A percentile compares a stretch with the other conserved stretches of the same genome.
Conservation (phyloP, 1,140 invertebrate genomes). For the Chymomyza costata region DNA sequence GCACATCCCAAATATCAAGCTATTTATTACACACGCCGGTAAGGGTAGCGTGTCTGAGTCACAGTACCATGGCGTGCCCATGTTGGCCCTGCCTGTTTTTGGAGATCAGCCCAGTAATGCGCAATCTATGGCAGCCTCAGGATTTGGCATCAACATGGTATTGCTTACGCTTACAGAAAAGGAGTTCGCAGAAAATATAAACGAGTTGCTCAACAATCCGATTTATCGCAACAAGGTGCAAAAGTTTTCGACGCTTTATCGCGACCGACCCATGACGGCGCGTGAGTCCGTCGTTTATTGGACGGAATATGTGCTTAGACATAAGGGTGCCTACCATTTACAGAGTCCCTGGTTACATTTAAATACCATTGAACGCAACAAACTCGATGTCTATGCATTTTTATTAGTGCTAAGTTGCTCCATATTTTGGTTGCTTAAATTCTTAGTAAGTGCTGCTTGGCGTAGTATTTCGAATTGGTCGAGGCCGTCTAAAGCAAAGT, state of each 20-base stretch:
- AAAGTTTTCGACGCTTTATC: slow-evolving; percentile 48
- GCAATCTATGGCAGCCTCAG: slow-evolving; percentile 5
- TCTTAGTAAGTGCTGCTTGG: too few relatives aligned
- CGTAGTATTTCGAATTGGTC: too few relatives aligned
- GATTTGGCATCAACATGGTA: slow-evolving; percentile 49
- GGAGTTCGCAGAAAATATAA: slow-evolving; percentile 19
- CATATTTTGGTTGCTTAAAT: too few relatives aligned
- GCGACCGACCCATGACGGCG: slow-evolving; percentile 62
- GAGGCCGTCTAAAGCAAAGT: too few relatives aligned
- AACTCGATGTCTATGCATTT: slow-evolving; percentile 56
- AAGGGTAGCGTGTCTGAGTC: slow-evolving; percentile 76
- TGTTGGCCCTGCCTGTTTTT: slow-evolving; percentile 75
- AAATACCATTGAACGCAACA: slow-evolving; percentile 43
- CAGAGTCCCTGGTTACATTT: slow-evolving; percentile 54
- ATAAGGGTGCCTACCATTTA: slow-evolving; percentile 75
- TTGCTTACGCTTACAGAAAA: slow-evolving; percentile 4
- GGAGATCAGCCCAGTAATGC: slow-evolving; percentile 49
- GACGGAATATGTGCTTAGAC: slow-evolving; percentile 76
- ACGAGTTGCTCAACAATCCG: slow-evolving; percentile 35
- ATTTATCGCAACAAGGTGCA: slow-evolving; percentile 23
- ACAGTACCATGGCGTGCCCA: slow-evolving; percentile 75
- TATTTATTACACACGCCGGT: slow-evolving; percentile 78
- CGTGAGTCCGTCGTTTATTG: slow-evolving; percentile 75
- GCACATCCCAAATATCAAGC: slow-evolving; percentile 74
- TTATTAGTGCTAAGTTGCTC: too few relatives aligned